These are phyloP conservation scores for Geotrupes spiniger DNA, from an alignment of 2,888 invertebrate species.

Conservation along the genomic window DNA sequence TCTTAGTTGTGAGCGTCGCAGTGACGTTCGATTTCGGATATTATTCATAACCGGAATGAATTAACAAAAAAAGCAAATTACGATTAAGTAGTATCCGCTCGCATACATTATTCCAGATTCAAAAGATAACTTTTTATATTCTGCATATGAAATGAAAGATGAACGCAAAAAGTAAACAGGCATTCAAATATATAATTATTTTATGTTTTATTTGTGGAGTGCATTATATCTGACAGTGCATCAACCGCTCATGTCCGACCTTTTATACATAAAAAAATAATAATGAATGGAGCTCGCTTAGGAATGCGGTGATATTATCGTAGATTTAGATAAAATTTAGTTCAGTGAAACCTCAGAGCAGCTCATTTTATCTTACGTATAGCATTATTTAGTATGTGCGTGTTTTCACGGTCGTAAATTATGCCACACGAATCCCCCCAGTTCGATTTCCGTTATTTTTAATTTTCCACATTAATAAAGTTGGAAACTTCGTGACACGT, in stretches of 20 bases:
- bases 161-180: conserved; percentile 9
- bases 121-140: neutral
- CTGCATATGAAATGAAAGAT: neutral
- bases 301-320: conserved; percentile 26
- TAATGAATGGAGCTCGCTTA: conserved; percentile 20
- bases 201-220: conserved; percentile 15
- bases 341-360: conserved; percentile 11
- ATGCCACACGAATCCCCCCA: neutral
- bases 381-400: neutral
- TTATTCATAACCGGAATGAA: too few relatives aligned
- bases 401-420: neutral
- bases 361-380: conserved; percentile 3
- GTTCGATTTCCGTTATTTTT: conserved; percentile 3
- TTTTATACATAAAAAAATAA: conserved; percentile 13
- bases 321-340: conserved; percentile 25
- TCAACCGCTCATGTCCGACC: conserved; percentile 12
- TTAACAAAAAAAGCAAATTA: too few relatives aligned
- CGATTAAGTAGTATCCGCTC: too few relatives aligned
- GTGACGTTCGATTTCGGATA: too few relatives aligned
- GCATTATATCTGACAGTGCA: conserved; percentile 16
- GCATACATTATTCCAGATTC: too few relatives aligned
- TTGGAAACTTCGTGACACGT: too few relatives aligned
- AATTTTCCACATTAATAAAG: conserved; percentile 1
- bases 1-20: too few relatives aligned
- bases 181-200: conserved; percentile 13